A percentile compares a stretch with the other conserved stretches of the same genome.
These are phyloP conservation scores for Myiotriccus ornatus DNA, from an alignment of 2,797 vertebrate genomes.

Conservation along the genomic window DNA sequence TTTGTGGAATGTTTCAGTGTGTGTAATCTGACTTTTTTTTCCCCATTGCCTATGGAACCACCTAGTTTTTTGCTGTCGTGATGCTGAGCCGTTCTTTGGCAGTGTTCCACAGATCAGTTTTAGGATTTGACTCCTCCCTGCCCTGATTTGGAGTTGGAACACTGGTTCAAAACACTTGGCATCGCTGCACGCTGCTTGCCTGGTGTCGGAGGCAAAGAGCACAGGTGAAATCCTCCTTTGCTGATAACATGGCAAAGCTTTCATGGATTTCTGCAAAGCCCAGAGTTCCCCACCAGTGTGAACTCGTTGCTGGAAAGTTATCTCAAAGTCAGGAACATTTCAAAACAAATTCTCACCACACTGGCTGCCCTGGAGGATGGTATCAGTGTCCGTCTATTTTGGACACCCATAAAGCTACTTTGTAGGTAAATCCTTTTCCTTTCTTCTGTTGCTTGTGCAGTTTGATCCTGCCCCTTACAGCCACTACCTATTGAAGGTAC, in stretches of 20 bases:
- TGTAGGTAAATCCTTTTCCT: constrained; percentile 20
- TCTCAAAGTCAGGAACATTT: background rate
- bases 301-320: background rate
- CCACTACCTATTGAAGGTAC: background rate
- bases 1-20: background rate
- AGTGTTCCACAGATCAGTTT: background rate
- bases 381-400: background rate
- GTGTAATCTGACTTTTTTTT: background rate
- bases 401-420: background rate
- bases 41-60: background rate
- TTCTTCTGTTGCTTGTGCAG: background rate
- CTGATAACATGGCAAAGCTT: background rate
- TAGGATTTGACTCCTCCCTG: background rate
- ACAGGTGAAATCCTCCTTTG: background rate
- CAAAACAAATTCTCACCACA: background rate
- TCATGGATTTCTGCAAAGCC: background rate
- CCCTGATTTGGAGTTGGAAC: background rate
- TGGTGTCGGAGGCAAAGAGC: background rate
- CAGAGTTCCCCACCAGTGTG: background rate
- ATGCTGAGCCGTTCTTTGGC: background rate
- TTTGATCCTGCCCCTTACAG: constrained; percentile 29
- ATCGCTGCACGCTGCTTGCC: background rate
- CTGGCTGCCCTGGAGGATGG: background rate
- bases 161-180: background rate
- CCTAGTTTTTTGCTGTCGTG: accelerated